These are phyloP conservation scores for Sphaerophoria taeniata DNA, from an alignment of 2,888 invertebrate species.

Conservation along the genomic window DNA sequence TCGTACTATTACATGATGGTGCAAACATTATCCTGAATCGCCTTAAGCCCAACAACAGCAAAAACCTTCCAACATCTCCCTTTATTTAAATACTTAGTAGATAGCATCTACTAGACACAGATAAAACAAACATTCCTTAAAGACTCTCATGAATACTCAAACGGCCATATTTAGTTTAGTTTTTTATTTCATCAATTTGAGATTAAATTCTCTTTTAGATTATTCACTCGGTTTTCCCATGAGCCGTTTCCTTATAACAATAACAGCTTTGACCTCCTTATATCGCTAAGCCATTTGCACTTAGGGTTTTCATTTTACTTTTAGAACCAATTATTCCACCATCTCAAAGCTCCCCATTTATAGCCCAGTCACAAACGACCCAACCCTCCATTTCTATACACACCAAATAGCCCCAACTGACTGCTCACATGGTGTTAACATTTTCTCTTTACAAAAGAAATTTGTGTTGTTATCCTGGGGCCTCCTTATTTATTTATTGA, in stretches of 20 bases:
- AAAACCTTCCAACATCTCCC: conserved; percentile 2
- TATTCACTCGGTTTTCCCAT: conserved; percentile 35
- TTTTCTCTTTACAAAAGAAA: background rate
- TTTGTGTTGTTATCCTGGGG: conserved; percentile 31
- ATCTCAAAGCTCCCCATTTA: conserved; percentile 16
- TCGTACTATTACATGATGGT: no score
- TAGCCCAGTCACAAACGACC: conserved; percentile 34
- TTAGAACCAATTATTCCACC: conserved; percentile 36
- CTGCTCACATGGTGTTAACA: conserved; percentile 21
- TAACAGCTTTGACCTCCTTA: conserved; percentile 54
- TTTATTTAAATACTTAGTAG: background rate
- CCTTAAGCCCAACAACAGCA: no score
- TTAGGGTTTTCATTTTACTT: background rate
- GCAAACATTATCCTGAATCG: no score
- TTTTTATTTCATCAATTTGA: no score
- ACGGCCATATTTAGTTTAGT: no score
- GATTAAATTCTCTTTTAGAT: no score
- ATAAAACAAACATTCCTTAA: background rate
- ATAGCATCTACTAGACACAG: no score
- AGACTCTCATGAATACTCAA: conserved; percentile 19
- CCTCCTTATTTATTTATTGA: conserved; percentile 56
- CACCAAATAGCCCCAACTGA: no score
- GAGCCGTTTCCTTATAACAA: conserved; percentile 2
- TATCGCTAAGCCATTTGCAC: conserved; percentile 28
- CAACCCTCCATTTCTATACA: conserved; percentile 29